phyloP scores from a whole-genome alignment of 2,113 vertebrate species.

The Stigmatopora argus region DNA sequence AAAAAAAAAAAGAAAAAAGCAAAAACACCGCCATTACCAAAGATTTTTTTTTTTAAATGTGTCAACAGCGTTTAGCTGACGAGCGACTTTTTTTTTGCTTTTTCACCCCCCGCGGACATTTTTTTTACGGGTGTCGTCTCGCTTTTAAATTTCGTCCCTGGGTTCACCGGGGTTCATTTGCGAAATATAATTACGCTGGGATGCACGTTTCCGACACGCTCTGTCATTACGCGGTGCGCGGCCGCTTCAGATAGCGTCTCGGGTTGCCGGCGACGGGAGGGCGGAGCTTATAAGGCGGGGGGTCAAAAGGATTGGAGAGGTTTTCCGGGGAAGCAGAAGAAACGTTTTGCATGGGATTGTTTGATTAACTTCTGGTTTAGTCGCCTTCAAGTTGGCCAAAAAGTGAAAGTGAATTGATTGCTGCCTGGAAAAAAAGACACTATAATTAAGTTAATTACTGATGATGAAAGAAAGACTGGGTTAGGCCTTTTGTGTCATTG shows the following conservation, averaged over 20 bases:
- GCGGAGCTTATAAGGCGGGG: not conserved
- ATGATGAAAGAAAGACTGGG: no score
- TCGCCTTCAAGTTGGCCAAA: not conserved
- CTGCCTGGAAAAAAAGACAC: no score
- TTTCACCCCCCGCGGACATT: not conserved
- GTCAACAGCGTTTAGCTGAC: slow-evolving; percentile 7
- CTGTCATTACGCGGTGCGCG: slow-evolving; percentile 48
- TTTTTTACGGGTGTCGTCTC: not conserved
- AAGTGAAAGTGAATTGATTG: not conserved
- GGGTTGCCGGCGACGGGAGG: slow-evolving; percentile 2
- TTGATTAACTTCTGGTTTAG: not conserved
- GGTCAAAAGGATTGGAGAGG: not conserved
- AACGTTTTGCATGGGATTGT: not conserved
- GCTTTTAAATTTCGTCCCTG: not conserved
- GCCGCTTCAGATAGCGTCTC: slow-evolving; percentile 45
- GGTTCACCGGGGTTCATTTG: slow-evolving; percentile 9
- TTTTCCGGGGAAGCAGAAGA: not conserved
- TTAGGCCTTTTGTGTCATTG: no score
- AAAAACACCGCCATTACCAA: not conserved
- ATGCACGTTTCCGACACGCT: slow-evolving; percentile 18
- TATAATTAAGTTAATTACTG: no score
- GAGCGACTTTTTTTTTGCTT: not conserved
- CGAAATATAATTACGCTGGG: slow-evolving; percentile 17
- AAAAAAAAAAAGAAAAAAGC: not conserved
- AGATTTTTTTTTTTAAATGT: not conserved